phyloP scores from a whole-genome alignment of 2,797 vertebrate genomes.

The Numenius phaeopus region DNA sequence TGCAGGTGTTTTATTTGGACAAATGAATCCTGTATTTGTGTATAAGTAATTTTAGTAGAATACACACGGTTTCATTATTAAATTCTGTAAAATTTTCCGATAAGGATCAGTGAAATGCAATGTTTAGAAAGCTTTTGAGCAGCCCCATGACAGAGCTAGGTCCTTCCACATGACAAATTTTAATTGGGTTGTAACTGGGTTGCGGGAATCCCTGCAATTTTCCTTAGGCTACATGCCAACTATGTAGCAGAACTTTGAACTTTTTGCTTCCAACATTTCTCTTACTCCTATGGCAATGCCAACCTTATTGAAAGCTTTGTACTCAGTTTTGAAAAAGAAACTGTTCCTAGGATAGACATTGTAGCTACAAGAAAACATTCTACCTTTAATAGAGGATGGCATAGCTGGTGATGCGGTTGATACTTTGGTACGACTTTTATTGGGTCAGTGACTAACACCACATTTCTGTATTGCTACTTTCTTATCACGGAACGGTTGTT shows the following conservation, averaged over 20 bases:
- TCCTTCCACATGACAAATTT: slow-evolving; percentile 62
- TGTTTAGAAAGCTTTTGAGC: not conserved
- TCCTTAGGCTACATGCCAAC: not conserved
- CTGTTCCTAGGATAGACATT: not conserved
- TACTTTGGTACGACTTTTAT: not conserved
- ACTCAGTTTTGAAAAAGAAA: not conserved
- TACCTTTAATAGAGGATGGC: not conserved
- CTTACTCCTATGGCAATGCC: not conserved
- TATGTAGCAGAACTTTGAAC: not conserved
- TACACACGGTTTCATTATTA: not conserved
- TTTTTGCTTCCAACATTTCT: not conserved
- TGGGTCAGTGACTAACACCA: not conserved
- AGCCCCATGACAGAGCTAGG: not conserved
- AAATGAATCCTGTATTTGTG: not conserved
- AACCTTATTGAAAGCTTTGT: not conserved
- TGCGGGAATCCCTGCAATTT: not conserved
- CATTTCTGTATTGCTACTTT: not conserved
- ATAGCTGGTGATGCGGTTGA: not conserved
- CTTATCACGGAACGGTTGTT: not conserved
- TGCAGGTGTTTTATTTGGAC: not conserved
- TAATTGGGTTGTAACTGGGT: slow-evolving; percentile 30
- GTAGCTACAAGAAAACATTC: not conserved
- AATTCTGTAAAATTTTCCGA: not conserved
- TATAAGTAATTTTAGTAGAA: not conserved
- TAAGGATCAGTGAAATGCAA: not conserved